Base-by-base conservation (phyloP, 2,888 invertebrate species). In the Saturnia japonica region DNA sequence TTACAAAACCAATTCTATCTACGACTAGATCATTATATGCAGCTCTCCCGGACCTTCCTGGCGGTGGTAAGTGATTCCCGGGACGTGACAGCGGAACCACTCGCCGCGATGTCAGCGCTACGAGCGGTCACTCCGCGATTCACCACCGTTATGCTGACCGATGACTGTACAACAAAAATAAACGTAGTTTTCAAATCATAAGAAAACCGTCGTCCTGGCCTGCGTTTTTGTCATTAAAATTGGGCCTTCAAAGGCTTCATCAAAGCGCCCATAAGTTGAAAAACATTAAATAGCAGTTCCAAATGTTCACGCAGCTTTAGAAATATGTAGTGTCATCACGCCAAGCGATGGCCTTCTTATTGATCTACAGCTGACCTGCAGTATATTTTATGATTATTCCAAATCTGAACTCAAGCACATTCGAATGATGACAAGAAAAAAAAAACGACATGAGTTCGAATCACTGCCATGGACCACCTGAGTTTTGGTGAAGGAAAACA, bases 11-110 rank as follows among this genome's bases (percentile, higher is more conserved):
- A n/a, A 19, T n/a, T 54, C 54, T 54, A 22, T 54, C 54, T 54
- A 54, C n/a, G 54, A 7, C 54, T 51, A n/a, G 34, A 45, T 34
- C 22, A 19, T 68, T 97, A 97, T 95, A 97, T 97, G 96, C 97
- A 97, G 93, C 97, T 97, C 92, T 97, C 97, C 87, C 97, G 96
- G 93, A 97, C 97, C 87, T 96, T 95, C 90, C 97, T 96, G 74
- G 97, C 96, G 72, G 97, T 96, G 78, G 97, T 97, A 77, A 97
- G 96, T 78, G 97, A 96, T 90, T 97, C 97, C 68, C 96, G 96
- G 79, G 96, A 95, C 85, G 96, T 95, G 75, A 95, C 95, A 54
- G 95, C 81, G 76, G 60, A n/a, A 11, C 51, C 96, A 94, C 96
- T 95, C 75, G 96, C 96, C 74, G 96, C 95, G 67, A 93, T 90